phyloP scores from a whole-genome alignment of 2,888 invertebrate genomes.

The Platypus cylindrus region DNA sequence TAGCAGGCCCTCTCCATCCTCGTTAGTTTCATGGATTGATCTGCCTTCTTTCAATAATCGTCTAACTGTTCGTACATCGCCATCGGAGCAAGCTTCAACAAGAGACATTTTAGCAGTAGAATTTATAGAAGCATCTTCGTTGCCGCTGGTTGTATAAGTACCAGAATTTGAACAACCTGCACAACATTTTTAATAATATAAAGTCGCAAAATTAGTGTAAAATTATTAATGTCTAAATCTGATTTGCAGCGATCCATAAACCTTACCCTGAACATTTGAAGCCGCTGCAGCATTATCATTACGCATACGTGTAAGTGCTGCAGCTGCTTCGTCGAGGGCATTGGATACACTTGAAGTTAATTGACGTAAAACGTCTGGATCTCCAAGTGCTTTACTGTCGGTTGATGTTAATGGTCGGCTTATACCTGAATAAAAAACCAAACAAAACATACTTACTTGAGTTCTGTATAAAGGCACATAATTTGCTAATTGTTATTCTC shows the following conservation, averaged over 20 bases:
- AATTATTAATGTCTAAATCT: too few species aligned
- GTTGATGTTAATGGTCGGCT: conserved; percentile 63
- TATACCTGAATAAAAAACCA: conserved; percentile 45
- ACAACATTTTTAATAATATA: too few species aligned
- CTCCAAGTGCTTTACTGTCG: conserved; percentile 73
- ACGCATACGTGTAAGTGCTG: conserved; percentile 91
- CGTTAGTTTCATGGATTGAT: conserved; percentile 90
- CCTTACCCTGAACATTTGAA: conserved; percentile 3
- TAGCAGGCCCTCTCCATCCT: conserved; percentile 92
- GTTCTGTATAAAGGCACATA: not conserved
- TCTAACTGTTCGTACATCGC: conserved; percentile 85
- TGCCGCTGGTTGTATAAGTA: not conserved
- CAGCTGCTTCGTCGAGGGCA: conserved; percentile 94
- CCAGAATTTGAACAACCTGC: too few species aligned
- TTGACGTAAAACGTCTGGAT: conserved; percentile 77
- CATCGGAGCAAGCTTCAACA: conserved; percentile 88
- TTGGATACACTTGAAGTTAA: conserved; percentile 74
- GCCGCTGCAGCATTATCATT: conserved; percentile 56
- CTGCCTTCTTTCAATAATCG: conserved; percentile 87
- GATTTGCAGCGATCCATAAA: too few species aligned
- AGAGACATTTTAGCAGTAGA: conserved; percentile 45
- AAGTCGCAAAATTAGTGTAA: too few species aligned
- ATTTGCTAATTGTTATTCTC: conserved; percentile 19
- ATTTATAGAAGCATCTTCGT: conserved; percentile 32
- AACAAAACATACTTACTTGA: not conserved